These are phyloP conservation scores for Artibeus lituratus DNA, from an alignment of 2,797 vertebrate species.

Conservation along the genomic window DNA sequence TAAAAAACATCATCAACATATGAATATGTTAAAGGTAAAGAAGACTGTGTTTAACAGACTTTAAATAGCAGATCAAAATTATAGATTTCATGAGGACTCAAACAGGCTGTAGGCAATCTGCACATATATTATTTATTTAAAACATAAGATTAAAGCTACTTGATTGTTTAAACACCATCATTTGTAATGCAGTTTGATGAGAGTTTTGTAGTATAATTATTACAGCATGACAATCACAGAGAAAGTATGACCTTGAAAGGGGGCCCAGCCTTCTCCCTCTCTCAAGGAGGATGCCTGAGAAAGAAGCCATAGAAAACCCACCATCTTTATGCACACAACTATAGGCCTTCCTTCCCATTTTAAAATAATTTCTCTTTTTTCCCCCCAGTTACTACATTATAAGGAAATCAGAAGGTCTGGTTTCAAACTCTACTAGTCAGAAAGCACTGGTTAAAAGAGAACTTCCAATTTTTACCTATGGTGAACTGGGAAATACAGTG, in stretches of 20 bases:
- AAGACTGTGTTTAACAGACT: constrained; percentile 56
- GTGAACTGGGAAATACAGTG: not conserved
- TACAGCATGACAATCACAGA: constrained; percentile 39
- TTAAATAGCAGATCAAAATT: constrained; percentile 55
- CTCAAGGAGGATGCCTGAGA: constrained; percentile 31
- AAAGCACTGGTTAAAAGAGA: constrained; percentile 8
- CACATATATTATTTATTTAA: constrained; percentile 70
- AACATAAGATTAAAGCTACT: constrained; percentile 61
- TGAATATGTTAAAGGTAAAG: constrained; percentile 53
- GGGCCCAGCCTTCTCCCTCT: constrained; percentile 14
- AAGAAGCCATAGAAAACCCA: not conserved
- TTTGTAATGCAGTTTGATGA: constrained; percentile 71
- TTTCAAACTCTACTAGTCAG: constrained; percentile 22
- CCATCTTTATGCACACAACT: constrained; percentile 19
- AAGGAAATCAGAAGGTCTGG: constrained; percentile 14
- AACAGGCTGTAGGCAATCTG: constrained; percentile 49
- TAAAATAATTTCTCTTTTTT: constrained; percentile 14
- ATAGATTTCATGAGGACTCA: constrained; percentile 58
- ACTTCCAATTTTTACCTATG: not conserved
- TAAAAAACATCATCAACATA: constrained; percentile 1
- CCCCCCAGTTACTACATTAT: not conserved
- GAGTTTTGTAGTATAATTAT: constrained; percentile 57
- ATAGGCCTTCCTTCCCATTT: constrained; percentile 44
- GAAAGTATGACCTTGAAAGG: constrained; percentile 65
- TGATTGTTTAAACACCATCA: constrained; percentile 66